Base-by-base conservation (phyloP, 2,888 invertebrate genomes). In the Acanthoscelides obtectus region DNA sequence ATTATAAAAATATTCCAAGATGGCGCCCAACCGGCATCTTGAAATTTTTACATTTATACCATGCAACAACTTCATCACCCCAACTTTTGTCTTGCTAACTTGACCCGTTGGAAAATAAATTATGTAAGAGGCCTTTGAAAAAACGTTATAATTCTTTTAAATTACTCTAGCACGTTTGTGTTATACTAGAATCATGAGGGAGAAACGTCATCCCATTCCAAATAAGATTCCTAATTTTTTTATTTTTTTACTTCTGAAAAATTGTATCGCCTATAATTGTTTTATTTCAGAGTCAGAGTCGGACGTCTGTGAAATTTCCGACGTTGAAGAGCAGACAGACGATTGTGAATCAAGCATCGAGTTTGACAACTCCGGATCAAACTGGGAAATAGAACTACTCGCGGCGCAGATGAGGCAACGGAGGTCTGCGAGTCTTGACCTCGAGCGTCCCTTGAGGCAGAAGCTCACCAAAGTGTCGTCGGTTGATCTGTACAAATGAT, bases 361-460 rank as follows among this genome's bases (percentile, higher is more conserved):
- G 71, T 84, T 80, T 76, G 84, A 85, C 74, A 84, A 83, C 73
- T 80, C 82, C 20, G 82, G 83, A 73, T 76, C 78, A 8, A 85
- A 85, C 73, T 85, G 85, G 86, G 86, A 86, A 76, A 81, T 85
- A 17, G 86, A 85, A 74, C 77, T 86, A 75, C 76, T 85, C 27
- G 86, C 85, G 5, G 84, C 83, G 65, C 84, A 86, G 75, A 85
- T 86, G 78, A 73, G 84, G 20, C 79, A 85, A 72, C 76, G 81
- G 72, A 76, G 86, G 70, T 84, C 85, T 8, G 82, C 83, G 12
- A 85, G 85, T 76, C 77, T 86, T 71, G 86, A 86, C 77, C 6
- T 20, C 22, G 20, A 22, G 20, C 72, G 77, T 20, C 78, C 79
- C 22, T 69, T 82, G 25, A 76, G 84, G 71, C 81, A 81, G 73